Percentiles rank a stretch among this genome's conserved stretches.
phyloP scores from a whole-genome alignment of 2,113 vertebrate species.

The Patagioenas fasciata region DNA sequence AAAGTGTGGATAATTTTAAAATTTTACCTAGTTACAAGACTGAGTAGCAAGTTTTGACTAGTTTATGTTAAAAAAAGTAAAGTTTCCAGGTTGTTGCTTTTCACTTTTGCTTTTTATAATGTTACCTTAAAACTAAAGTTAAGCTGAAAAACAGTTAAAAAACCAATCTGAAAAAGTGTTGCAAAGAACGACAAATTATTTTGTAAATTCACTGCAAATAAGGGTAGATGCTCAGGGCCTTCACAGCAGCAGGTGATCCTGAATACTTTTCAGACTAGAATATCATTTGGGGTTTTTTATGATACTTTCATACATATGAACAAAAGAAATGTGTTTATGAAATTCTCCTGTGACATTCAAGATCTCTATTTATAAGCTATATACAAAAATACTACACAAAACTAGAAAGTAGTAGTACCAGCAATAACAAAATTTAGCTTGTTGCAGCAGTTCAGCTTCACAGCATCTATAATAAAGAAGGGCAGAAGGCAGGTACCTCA shows the following conservation, averaged over 20 bases:
- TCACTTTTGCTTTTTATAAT: not conserved
- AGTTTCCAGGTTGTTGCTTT: not conserved
- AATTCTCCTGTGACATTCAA: not conserved
- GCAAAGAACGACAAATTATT: not conserved
- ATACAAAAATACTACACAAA: not conserved
- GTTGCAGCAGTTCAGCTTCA: not conserved
- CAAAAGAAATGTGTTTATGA: not conserved
- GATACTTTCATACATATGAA: not conserved
- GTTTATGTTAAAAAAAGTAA: not conserved
- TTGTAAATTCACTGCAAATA: not conserved
- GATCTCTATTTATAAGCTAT: not conserved
- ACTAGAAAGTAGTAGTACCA: not conserved
- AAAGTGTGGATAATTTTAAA: not conserved
- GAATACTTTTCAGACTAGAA: not conserved
- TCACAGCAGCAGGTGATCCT: not conserved
- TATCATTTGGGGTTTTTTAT: not conserved
- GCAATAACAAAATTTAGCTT: conserved; percentile 35
- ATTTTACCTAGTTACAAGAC: not conserved
- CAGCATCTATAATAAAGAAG: not conserved
- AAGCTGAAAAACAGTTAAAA: not conserved
- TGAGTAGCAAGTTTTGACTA: not conserved
- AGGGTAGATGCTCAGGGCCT: not conserved
- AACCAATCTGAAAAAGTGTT: not conserved
- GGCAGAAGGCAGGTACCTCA: not conserved
- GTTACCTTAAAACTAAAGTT: not conserved